Evolutionary conservation across 2,797 vertebrate genomes (phyloP).

Genomic region (Malacoraja senta): DNA sequence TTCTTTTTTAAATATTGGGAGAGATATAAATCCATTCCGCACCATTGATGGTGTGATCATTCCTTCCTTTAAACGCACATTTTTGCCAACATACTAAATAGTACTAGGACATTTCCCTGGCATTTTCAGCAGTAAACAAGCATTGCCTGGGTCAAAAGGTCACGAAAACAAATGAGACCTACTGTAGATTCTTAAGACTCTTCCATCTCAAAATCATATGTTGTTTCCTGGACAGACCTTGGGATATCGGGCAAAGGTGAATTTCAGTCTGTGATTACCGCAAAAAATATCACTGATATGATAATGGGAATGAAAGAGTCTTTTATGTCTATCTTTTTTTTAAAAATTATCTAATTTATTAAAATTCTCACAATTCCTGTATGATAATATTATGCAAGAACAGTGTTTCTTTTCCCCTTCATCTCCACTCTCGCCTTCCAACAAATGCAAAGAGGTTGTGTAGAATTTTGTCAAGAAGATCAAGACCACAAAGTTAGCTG

Average conservation of each 20-base stretch:
- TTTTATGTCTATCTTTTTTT: not conserved
- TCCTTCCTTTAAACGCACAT: not conserved
- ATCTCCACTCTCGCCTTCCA: too few species aligned
- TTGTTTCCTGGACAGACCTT: not conserved
- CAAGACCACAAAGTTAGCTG: too few species aligned
- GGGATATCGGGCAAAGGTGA: not conserved
- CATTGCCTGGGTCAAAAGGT: not conserved
- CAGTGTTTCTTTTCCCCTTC: too few species aligned
- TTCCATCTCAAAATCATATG: not conserved
- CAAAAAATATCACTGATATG: not conserved
- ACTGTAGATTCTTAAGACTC: not conserved
- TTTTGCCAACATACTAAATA: not conserved
- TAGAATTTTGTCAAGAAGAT: too few species aligned
- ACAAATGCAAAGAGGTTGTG: too few species aligned
- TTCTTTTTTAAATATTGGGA: not conserved
- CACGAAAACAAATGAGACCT: not conserved
- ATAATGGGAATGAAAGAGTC: not conserved
- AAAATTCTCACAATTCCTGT: too few species aligned
- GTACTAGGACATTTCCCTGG: not conserved
- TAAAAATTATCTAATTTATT: too few species aligned
- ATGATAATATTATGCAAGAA: too few species aligned
- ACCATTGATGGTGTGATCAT: not conserved
- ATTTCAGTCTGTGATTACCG: not conserved
- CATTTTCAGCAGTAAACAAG: not conserved
- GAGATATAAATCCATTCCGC: not conserved